Conservation (phyloP, 2,113 vertebrate species). For the Melanostigma gelatinosum region DNA sequence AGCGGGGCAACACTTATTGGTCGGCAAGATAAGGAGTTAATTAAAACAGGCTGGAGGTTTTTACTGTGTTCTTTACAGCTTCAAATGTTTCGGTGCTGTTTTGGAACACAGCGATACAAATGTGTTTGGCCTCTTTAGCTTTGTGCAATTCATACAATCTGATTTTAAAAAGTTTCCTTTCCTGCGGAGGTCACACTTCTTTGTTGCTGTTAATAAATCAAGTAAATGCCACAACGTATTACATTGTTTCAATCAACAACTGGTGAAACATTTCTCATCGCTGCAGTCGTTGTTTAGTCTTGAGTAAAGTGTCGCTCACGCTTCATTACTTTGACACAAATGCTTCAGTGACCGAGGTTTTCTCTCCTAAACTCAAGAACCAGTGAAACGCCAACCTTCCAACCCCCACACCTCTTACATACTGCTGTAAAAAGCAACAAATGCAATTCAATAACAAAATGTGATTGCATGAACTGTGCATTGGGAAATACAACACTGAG, state of each 20-base stretch:
- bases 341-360: background rate
- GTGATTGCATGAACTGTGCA: too few relatives aligned
- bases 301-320: too few relatives aligned
- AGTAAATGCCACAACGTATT: background rate
- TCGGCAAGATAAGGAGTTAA: slow-evolving; percentile 35
- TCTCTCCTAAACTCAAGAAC: background rate
- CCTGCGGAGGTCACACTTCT: background rate
- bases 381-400: background rate
- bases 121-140: slow-evolving; percentile 22
- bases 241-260: background rate
- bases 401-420: background rate
- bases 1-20: background rate
- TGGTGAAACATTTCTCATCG: background rate
- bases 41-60: slow-evolving; percentile 41
- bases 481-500: too few relatives aligned
- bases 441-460: background rate
- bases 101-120: slow-evolving; percentile 10
- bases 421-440: too few relatives aligned
- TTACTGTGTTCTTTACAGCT: slow-evolving; percentile 28
- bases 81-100: slow-evolving; percentile 15
- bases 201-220: background rate
- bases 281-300: background rate
- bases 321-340: background rate
- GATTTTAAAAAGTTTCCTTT: background rate
- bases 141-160: background rate